A percentile compares a stretch with the other conserved stretches of the same genome.
Evolutionary conservation across 2,888 invertebrate genomes (phyloP).

Genomic region (Harmothoe impar): DNA sequence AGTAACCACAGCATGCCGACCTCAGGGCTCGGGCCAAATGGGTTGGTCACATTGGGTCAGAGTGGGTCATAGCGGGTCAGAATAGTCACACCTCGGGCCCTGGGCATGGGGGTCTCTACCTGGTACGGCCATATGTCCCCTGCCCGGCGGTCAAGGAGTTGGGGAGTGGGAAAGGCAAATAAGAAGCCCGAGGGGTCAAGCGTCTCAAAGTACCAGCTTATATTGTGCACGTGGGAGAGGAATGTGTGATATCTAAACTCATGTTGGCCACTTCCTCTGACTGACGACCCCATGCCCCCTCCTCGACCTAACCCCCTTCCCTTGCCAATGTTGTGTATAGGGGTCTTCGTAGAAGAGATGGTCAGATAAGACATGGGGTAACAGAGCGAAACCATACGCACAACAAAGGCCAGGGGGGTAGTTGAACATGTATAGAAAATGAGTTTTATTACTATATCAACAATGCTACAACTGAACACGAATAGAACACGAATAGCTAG

Average conservation of each 20-base stretch:
- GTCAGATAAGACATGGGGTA: background rate
- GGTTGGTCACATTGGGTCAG: constrained; percentile 30
- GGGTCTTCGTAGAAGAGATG: background rate
- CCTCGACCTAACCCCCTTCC: background rate
- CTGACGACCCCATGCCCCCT: background rate
- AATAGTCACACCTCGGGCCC: constrained; percentile 23
- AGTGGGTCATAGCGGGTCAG: constrained; percentile 9
- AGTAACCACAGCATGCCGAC: background rate
- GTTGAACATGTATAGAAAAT: too few species aligned
- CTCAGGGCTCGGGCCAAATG: constrained; percentile 5
- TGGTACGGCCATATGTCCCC: constrained; percentile 24
- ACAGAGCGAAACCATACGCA: background rate
- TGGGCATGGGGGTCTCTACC: background rate
- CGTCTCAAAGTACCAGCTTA: background rate
- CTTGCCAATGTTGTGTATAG: background rate
- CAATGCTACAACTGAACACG: too few species aligned
- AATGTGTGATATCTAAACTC: background rate
- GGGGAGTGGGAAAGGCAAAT: background rate
- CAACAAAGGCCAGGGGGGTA: too few species aligned
- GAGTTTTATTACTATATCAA: too few species aligned
- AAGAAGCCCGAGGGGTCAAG: background rate
- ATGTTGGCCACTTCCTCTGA: background rate
- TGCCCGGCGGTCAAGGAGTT: background rate
- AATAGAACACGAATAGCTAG: too few species aligned
- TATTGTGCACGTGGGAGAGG: constrained; percentile 23